phyloP scores from a whole-genome alignment of 2,797 vertebrate genomes.

The Tadarida brasiliensis region DNA sequence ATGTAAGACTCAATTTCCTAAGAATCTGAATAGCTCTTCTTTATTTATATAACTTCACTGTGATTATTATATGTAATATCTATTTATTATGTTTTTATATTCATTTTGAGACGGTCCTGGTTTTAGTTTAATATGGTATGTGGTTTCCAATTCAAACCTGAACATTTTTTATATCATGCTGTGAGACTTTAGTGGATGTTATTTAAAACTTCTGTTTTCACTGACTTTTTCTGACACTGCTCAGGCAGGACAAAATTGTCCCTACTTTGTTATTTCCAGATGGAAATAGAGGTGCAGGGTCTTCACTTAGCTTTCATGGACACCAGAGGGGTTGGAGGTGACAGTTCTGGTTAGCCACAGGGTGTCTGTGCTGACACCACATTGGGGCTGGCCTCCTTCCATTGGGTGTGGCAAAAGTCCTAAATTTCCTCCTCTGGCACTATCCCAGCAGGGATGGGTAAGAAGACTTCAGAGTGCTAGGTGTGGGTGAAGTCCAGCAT shows the following conservation, averaged over 20 bases:
- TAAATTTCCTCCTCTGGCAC: background rate
- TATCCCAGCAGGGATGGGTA: background rate
- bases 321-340: background rate
- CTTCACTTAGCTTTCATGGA: background rate
- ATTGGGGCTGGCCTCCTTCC: background rate
- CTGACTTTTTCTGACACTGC: background rate
- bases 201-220: background rate
- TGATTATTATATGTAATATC: background rate
- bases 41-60: background rate
- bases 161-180: background rate
- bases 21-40: background rate
- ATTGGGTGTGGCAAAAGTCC: background rate
- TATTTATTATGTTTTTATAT: background rate
- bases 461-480: background rate
- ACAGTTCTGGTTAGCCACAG: background rate
- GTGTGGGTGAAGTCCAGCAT: background rate
- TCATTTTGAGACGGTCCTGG: background rate
- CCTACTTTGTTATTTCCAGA: background rate
- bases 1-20: background rate
- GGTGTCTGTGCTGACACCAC: background rate
- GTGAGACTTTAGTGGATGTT: background rate
- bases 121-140: background rate
- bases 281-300: background rate
- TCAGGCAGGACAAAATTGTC: background rate
- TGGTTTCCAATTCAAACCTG: background rate